Evolutionary conservation across 2,797 vertebrate species (phyloP).

Genomic region (Danionella dracula): DNA sequence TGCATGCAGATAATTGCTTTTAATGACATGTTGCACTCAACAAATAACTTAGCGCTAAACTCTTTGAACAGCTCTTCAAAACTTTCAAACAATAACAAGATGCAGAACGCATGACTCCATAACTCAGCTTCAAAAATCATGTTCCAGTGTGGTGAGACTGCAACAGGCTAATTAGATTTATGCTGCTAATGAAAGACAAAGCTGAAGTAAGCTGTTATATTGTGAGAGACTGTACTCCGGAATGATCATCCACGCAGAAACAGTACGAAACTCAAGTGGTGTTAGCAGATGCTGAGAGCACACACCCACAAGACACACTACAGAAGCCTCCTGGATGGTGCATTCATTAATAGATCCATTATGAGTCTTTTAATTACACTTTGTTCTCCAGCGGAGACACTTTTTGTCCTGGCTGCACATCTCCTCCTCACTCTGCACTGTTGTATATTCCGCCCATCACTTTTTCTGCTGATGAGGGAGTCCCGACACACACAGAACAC

Average conservation of each 20-base stretch:
- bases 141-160: background rate
- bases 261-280: slow-evolving; percentile 4
- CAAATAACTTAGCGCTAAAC: too few relatives aligned
- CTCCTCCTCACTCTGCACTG: background rate
- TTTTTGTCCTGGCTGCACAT: background rate
- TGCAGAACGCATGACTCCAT: background rate
- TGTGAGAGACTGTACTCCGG: background rate
- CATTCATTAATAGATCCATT: slow-evolving; percentile 63
- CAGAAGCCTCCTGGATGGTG: slow-evolving; percentile 3
- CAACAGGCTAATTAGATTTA: background rate
- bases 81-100: background rate
- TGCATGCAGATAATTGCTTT: too few relatives aligned
- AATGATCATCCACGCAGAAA: background rate
- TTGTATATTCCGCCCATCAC: background rate
- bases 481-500: slow-evolving; percentile 30
- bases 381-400: slow-evolving; percentile 14
- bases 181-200: slow-evolving; percentile 8
- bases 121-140: background rate
- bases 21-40: too few relatives aligned
- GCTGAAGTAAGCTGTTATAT: background rate
- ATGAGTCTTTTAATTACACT: slow-evolving; percentile 62
- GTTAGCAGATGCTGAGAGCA: slow-evolving; percentile 18
- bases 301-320: background rate
- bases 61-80: background rate
- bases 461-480: slow-evolving; percentile 44